Evolutionary conservation across 2,797 vertebrate genomes (phyloP), one percentile per base, ranked within the genome.

Genomic region (Australoheros facetus): DNA sequence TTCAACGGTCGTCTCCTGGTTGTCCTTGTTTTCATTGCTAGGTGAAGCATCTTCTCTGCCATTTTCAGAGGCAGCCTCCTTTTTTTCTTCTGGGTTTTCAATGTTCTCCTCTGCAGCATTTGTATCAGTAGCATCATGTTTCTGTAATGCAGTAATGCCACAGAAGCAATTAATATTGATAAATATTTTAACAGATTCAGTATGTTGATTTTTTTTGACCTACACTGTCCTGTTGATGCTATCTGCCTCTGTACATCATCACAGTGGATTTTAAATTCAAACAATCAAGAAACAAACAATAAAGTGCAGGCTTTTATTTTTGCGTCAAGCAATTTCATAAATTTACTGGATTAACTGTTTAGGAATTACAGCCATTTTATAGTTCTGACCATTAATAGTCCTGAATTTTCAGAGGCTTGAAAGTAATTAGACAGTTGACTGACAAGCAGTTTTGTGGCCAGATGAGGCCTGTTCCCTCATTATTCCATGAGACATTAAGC

Each of bases 81-180:
- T 88, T 0, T 95, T 95, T 90, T 80, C 80, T 30, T 57, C 74
- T 51, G 26, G 39, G 21, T 73, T 79, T 75, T 90, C 82, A 57
- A 89, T 88, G 88, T 95, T 95, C 56, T 95, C 96, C 19, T 93
- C 95, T 75, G 90, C 79, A 3, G 80, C 89, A 87, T 96, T 95
- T 82, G 85, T 84, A 21, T 66, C 89, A 39, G 90, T 88, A 17
- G 91, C 87, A 55, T 90, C 87, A 74, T 91, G 89, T 94, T 95
- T 96, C 93, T 96, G 96, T 92, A 95, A 86, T 59, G 58, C 57
- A 83, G 93, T 83, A 77, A 93, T 74, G 94, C 93, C 89, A 95
- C 91, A 95, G 39, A 71, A 76, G 62, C 34, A 60, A 73, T 42
- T 87, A 17, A 69, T 17, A 75, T n/a, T 45, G 74, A 30, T 76